Base-by-base conservation (phyloP, 92 coral and sea anemone genomes). In the Diadumene lineata region DNA sequence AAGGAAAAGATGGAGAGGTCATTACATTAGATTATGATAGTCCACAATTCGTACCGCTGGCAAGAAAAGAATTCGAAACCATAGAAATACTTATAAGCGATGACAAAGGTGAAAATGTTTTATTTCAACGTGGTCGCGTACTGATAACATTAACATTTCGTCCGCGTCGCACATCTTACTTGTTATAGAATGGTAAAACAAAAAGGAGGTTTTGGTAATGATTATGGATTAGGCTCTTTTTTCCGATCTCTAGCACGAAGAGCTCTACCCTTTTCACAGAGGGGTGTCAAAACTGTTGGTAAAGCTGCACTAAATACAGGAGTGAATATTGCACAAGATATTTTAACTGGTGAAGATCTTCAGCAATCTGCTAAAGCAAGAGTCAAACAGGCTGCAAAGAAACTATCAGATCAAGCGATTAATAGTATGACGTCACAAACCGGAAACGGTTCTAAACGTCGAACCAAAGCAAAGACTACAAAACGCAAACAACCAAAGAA, bases 51-150 rank as follows among this genome's bases (percentile, higher is more conserved):
- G 1, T 56, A 28, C 79, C 79, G 17, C 38, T 73, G 21, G 66
- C 67, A 21, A 58, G 72, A 24, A 73, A 73, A 16, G 51, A 51
- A 30, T 73, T 73, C 57, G 69, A 73, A 31, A 73, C 79, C 16
- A 9, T 73, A 48, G 69, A 73, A 73, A 51, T 73, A 7, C 69
- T 55, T 60, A 73, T 73, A 73, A 73, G 44, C 22, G 69, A 53
- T 50, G 69, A 73, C 31, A 30, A 64, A 9, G 79, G 79, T 3
- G 29, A 65, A 60, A 38, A 58, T 34, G 53, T 73, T 33, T 48
- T 71, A 3, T 56, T 38, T 13, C 7, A 38, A 38, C 48, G 13
- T 4, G 48, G 48, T 13, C 48, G 48, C 48, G 48, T 38, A 38
- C 6, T 38, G 13, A 4, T 38, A 38, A 38, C 48, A 38, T 38